A percentile compares a stretch with the other conserved stretches of the same genome.
These are phyloP conservation scores for Globicephala melas DNA, from an alignment of 2,113 vertebrate genomes.

Conservation along the genomic window DNA sequence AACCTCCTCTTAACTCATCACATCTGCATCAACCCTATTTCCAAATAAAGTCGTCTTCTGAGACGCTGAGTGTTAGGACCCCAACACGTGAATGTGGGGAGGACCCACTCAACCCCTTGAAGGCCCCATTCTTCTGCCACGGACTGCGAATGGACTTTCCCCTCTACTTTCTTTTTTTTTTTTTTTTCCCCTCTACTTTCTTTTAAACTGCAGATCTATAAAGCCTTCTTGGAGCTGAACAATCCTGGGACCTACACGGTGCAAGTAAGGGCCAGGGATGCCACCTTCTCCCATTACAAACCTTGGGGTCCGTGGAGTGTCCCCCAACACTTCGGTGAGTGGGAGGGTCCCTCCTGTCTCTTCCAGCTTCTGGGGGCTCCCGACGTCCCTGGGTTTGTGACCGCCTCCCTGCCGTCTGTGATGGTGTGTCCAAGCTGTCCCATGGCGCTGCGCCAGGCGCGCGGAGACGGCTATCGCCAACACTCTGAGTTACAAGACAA, in stretches of 20 bases:
- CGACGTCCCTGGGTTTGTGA: neutral
- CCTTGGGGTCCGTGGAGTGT: neutral
- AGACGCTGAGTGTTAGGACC: neutral
- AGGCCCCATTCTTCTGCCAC: accelerated
- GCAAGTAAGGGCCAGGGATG: neutral
- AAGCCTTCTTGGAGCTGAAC: accelerated
- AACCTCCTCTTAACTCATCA: neutral
- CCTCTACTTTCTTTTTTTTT: accelerated
- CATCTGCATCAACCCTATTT: too few relatives aligned
- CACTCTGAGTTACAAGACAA: neutral
- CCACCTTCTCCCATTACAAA: too few relatives aligned
- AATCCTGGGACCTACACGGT: neutral
- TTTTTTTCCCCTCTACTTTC: accelerated
- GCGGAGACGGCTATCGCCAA: accelerated
- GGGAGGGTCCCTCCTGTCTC: neutral
- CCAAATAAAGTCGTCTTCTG: accelerated
- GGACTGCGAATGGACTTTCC: accelerated
- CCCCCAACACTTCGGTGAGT: neutral
- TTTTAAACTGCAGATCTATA: accelerated
- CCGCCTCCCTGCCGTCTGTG: neutral
- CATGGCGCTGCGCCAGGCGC: neutral
- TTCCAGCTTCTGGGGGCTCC: neutral
- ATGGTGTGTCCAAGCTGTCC: neutral
- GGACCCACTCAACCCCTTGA: accelerated
- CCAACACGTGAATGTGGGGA: accelerated